Evolutionary conservation across 2,888 invertebrate species (phyloP).

Genomic region (Drosophila borealis): DNA sequence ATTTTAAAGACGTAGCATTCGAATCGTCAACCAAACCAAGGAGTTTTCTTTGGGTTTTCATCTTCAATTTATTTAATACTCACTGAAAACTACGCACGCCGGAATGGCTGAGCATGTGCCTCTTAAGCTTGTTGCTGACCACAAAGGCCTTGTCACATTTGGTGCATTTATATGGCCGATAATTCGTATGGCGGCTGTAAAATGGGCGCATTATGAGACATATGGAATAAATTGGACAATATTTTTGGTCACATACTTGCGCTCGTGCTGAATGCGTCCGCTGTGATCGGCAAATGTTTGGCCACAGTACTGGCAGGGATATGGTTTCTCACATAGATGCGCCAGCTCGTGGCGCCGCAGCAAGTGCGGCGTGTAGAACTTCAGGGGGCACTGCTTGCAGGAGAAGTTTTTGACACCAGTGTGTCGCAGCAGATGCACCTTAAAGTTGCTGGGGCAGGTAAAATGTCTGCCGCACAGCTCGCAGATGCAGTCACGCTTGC

Average conservation of each 20-base stretch:
- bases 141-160: slow-evolving; percentile 68
- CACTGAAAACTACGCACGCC: slow-evolving; percentile 68
- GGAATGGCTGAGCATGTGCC: slow-evolving; percentile 66
- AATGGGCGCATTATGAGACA: background rate
- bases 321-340: slow-evolving; percentile 55
- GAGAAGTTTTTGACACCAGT: slow-evolving; percentile 56
- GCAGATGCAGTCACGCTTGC: slow-evolving; percentile 69
- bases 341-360: slow-evolving; percentile 58
- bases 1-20: too few species aligned
- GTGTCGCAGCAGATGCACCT: slow-evolving; percentile 67
- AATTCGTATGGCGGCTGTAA: slow-evolving; percentile 63
- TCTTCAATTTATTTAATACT: slow-evolving; percentile 9
- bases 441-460: slow-evolving; percentile 70
- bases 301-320: slow-evolving; percentile 61
- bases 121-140: slow-evolving; percentile 64
- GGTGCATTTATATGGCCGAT: slow-evolving; percentile 63
- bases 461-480: slow-evolving; percentile 67
- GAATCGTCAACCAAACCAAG: too few species aligned
- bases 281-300: slow-evolving; percentile 65
- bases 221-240: background rate
- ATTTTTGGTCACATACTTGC: slow-evolving; percentile 37
- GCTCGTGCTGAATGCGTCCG: slow-evolving; percentile 70
- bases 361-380: slow-evolving; percentile 66
- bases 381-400: slow-evolving; percentile 55
- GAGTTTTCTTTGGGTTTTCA: too few species aligned